phyloP scores from a whole-genome alignment of 2,888 invertebrate genomes.

The Cynaeus angustus region DNA sequence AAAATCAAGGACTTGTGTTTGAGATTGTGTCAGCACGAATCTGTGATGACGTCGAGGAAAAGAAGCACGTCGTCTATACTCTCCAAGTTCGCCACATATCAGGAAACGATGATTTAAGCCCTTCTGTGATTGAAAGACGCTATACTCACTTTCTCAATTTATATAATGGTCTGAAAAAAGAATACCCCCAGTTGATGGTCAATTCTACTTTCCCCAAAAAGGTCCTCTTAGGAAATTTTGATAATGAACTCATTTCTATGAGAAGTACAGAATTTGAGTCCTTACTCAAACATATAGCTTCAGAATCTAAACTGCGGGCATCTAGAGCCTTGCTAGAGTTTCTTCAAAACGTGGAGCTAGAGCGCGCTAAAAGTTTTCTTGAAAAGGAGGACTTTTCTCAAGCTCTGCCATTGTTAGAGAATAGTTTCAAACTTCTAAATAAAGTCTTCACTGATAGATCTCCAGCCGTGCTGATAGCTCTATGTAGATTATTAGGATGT shows the following conservation, averaged over 20 bases:
- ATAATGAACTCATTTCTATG: conserved; percentile 78
- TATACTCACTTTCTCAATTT: conserved; percentile 83
- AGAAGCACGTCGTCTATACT: conserved; percentile 82
- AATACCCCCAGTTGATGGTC: conserved; percentile 74
- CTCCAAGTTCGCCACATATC: conserved; percentile 78
- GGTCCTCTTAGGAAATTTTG: conserved; percentile 79
- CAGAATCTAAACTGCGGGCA: conserved; percentile 75
- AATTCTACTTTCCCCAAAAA: conserved; percentile 80
- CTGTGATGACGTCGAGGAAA: conserved; percentile 76
- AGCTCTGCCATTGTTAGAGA: conserved; percentile 79
- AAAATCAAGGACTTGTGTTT: conserved; percentile 73
- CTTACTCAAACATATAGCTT: conserved; percentile 75
- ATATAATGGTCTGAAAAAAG: conserved; percentile 77
- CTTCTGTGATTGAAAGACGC: conserved; percentile 80
- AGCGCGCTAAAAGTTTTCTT: conserved; percentile 76
- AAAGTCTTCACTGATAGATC: conserved; percentile 81
- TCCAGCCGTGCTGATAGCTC: conserved; percentile 77
- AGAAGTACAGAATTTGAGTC: conserved; percentile 80
- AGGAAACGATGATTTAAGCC: conserved; percentile 74
- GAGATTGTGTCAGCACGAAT: conserved; percentile 81
- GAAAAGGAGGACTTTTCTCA: conserved; percentile 75
- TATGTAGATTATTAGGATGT: conserved; percentile 82
- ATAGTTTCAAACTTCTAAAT: conserved; percentile 79
- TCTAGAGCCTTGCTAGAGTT: conserved; percentile 76
- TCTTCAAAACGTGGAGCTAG: conserved; percentile 79